These are phyloP conservation scores for Tragopan temminckii DNA, from an alignment of 2,797 vertebrate genomes.

Conservation along the genomic window DNA sequence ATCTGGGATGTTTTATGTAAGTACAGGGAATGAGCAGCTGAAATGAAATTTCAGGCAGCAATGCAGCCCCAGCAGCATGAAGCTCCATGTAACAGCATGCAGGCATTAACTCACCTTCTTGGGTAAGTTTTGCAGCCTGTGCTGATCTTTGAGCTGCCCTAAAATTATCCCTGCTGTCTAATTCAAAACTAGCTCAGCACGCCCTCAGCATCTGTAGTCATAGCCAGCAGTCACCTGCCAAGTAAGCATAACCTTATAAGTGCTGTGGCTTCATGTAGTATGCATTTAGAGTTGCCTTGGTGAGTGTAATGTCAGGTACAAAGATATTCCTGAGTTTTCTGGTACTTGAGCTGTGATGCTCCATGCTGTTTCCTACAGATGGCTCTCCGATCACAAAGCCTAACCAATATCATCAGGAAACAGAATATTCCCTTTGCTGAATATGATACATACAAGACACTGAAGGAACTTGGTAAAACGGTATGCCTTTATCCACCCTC, in stretches of 20 bases:
- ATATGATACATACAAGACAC: slow-evolving; percentile 77
- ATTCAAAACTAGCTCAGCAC: slow-evolving; percentile 3
- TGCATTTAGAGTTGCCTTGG: background rate
- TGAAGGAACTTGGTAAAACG: slow-evolving; percentile 79
- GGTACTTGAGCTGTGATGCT: background rate
- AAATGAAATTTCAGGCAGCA: slow-evolving; percentile 41
- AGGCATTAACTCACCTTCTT: slow-evolving; percentile 21
- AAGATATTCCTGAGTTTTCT: background rate
- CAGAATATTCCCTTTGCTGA: slow-evolving; percentile 75
- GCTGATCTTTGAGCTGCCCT: slow-evolving; percentile 17
- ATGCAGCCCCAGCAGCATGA: background rate
- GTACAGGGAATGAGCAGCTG: background rate
- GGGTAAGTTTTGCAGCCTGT: slow-evolving; percentile 1
- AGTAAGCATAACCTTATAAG: background rate
- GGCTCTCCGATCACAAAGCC: slow-evolving; percentile 81
- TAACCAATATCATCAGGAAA: slow-evolving; percentile 80
- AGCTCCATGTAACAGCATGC: slow-evolving; percentile 10
- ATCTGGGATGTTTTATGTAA: slow-evolving; percentile 17
- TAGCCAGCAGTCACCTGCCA: background rate
- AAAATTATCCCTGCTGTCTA: slow-evolving; percentile 42
- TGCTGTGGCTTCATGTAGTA: background rate
- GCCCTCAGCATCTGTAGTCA: background rate
- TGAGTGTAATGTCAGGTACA: background rate
- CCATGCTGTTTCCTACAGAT: slow-evolving; percentile 73
- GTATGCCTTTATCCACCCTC: slow-evolving; percentile 72